These are phyloP conservation scores for Drosophila peninsularis DNA, from an alignment of 2,888 invertebrate genomes.

Conservation along the genomic window DNA sequence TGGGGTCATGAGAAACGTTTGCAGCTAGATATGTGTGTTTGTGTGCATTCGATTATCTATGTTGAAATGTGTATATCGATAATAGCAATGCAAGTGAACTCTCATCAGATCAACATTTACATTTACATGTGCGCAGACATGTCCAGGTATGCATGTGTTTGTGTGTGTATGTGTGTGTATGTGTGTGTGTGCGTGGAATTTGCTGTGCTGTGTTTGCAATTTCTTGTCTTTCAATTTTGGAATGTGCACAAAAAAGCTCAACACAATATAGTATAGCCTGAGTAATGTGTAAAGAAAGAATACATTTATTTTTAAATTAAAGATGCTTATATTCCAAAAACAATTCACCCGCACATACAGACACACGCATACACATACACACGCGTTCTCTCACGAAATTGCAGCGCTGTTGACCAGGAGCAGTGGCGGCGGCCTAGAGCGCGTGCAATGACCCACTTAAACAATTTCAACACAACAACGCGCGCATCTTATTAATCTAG, in stretches of 20 bases:
- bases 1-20: slow-evolving; percentile 51
- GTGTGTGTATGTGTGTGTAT: neutral
- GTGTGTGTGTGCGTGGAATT: slow-evolving; percentile 7
- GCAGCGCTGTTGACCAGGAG: slow-evolving; percentile 29
- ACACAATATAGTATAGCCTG: slow-evolving; percentile 30
- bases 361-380: no score
- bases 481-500: slow-evolving; percentile 23
- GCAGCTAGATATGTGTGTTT: slow-evolving; percentile 4
- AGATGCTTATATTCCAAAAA: slow-evolving; percentile 53
- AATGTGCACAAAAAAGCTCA: slow-evolving; percentile 51
- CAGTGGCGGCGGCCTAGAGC: slow-evolving; percentile 23
- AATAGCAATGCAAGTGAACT: slow-evolving; percentile 30
- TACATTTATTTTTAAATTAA: slow-evolving; percentile 64
- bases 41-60: slow-evolving; percentile 18
- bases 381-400: neutral
- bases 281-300: slow-evolving; percentile 23
- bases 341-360: neutral
- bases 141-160: slow-evolving; percentile 2
- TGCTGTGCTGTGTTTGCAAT: slow-evolving; percentile 23
- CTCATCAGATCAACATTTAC: slow-evolving; percentile 40
- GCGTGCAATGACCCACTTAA: slow-evolving; percentile 60
- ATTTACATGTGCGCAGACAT: slow-evolving; percentile 20
- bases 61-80: slow-evolving; percentile 22
- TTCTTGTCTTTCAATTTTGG: slow-evolving; percentile 34
- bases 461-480: slow-evolving; percentile 9